Percentiles rank a stretch among this genome's conserved stretches.
Evolutionary conservation across 2,797 vertebrate species (phyloP).

Genomic region (Clamator glandarius): DNA sequence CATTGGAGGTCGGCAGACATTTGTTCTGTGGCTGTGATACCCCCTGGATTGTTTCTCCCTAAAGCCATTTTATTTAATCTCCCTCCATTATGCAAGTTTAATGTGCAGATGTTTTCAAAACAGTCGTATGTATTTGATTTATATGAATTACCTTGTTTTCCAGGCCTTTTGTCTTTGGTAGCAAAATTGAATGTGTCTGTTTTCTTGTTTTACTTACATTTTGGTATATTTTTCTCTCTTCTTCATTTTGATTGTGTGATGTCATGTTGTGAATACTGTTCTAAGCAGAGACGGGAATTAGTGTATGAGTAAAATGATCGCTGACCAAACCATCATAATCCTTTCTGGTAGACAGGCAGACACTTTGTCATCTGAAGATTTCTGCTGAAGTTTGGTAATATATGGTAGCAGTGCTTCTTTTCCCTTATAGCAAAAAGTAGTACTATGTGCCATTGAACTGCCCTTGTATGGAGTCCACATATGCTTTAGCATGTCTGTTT

Average conservation of each 20-base stretch:
- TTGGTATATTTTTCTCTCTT: not conserved
- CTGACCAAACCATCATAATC: not conserved
- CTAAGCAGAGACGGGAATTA: not conserved
- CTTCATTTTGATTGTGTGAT: not conserved
- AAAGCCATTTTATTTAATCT: slow-evolving; percentile 30
- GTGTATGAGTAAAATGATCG: not conserved
- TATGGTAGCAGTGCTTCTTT: not conserved
- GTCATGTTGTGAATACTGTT: not conserved
- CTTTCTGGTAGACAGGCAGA: not conserved
- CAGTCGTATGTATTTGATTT: not conserved
- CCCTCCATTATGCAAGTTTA: not conserved
- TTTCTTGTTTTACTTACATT: not conserved
- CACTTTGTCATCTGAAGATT: not conserved
- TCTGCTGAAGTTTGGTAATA: not conserved
- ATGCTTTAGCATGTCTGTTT: not conserved
- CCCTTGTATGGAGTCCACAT: not conserved
- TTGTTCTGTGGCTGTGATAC: slow-evolving; percentile 14
- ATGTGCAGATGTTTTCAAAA: slow-evolving; percentile 21
- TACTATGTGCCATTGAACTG: not conserved
- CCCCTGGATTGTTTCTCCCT: not conserved
- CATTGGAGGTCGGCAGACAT: not conserved
- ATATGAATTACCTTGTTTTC: not conserved
- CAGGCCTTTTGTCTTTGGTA: not conserved
- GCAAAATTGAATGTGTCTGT: not conserved
- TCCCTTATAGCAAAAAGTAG: not conserved